These are phyloP conservation scores for Drosophila tani DNA, from an alignment of 1,140 invertebrate species.

Conservation along the genomic window DNA sequence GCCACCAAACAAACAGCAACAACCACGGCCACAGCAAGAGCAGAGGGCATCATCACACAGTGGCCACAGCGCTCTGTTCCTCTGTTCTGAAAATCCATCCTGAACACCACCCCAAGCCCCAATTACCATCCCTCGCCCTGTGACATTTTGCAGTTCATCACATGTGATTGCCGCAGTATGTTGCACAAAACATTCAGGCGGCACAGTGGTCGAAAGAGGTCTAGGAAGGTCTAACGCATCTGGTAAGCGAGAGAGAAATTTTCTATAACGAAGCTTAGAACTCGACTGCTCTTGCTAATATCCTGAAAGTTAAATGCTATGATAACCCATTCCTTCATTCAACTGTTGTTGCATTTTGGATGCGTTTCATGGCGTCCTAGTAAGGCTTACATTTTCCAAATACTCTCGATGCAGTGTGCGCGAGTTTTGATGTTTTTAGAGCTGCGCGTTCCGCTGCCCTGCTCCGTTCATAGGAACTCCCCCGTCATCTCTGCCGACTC, in stretches of 20 bases:
- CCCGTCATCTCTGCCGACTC: constrained; percentile 25
- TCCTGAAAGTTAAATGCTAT: too few relatives aligned
- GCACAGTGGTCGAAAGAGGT: constrained; percentile 43
- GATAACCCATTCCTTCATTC: too few relatives aligned
- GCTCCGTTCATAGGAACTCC: constrained; percentile 12
- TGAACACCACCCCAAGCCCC: background rate
- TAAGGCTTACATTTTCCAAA: too few relatives aligned
- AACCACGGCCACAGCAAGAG: constrained; percentile 19
- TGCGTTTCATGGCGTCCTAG: too few relatives aligned
- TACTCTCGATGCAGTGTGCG: constrained; percentile 48
- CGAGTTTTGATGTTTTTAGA: constrained; percentile 57
- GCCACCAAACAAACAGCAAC: constrained; percentile 33
- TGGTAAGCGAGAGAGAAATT: too few relatives aligned
- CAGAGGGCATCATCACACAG: constrained; percentile 38
- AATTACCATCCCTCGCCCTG: constrained; percentile 14
- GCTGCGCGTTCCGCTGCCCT: constrained; percentile 38
- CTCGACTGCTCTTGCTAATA: background rate
- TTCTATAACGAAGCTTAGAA: too few relatives aligned
- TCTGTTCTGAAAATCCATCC: constrained; percentile 17
- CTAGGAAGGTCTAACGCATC: too few relatives aligned
- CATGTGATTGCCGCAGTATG: constrained; percentile 76
- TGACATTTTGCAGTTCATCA: constrained; percentile 74
- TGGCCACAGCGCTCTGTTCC: constrained; percentile 42
- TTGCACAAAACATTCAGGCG: constrained; percentile 60
- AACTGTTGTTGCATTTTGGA: too few relatives aligned